These are phyloP conservation scores for Gymnorhina tibicen DNA, from an alignment of 2,113 vertebrate species.

Conservation along the genomic window DNA sequence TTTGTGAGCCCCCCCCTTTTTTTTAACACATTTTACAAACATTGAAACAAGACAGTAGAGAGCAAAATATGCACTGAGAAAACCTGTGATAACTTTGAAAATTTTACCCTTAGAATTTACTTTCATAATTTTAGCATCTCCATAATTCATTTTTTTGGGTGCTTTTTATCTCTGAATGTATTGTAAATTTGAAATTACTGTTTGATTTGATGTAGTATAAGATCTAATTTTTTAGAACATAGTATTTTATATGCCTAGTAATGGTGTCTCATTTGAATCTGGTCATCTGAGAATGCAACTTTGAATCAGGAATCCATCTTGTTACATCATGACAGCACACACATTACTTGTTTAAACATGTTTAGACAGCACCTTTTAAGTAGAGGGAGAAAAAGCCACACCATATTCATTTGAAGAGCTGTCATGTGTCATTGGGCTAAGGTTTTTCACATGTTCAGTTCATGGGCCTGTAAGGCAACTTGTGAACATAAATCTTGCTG, in stretches of 20 bases:
- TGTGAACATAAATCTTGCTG: not conserved
- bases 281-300: not conserved
- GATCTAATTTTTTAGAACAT: not conserved
- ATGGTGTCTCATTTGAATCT: not conserved
- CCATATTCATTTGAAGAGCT: not conserved
- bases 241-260: not conserved
- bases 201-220: not conserved
- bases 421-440: not conserved
- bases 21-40: not conserved
- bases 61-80: not conserved
- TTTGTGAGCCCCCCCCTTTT: not conserved
- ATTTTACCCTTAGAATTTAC: not conserved
- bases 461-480: not conserved
- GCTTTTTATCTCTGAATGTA: not conserved
- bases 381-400: not conserved
- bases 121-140: not conserved
- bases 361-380: not conserved
- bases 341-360: fast-evolving
- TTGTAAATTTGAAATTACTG: not conserved
- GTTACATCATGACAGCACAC: not conserved
- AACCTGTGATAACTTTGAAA: not conserved
- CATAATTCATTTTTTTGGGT: not conserved
- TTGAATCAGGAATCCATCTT: not conserved
- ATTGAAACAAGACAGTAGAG: not conserved
- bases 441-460: not conserved